Percentiles rank a stretch among this genome's conserved stretches.
Evolutionary conservation across 1,140 invertebrate species (phyloP).

Genomic region (Drosophila sp.): DNA sequence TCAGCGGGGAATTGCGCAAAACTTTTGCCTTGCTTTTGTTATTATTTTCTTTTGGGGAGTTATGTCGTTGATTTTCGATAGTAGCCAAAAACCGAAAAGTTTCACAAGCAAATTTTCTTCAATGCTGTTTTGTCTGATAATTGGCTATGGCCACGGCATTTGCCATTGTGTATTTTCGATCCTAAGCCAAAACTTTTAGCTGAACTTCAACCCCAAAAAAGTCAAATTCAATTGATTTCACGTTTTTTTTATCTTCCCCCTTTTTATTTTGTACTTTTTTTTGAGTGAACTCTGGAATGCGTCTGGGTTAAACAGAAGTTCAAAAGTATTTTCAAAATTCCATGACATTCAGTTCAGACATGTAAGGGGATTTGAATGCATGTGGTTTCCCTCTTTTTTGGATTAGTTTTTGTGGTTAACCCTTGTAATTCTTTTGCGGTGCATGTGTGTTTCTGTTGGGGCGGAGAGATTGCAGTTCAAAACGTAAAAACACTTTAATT

Average conservation of each 20-base stretch:
- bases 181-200: slow-evolving; percentile 52
- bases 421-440: slow-evolving; percentile 7
- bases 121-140: slow-evolving; percentile 72
- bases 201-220: slow-evolving; percentile 55
- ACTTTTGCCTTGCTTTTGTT: slow-evolving; percentile 51
- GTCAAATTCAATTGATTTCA: slow-evolving; percentile 78
- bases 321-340: slow-evolving; percentile 20
- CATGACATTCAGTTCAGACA: slow-evolving; percentile 10
- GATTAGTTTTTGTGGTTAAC: slow-evolving; percentile 18
- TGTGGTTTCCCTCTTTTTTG: slow-evolving; percentile 18
- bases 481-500: background rate
- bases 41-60: slow-evolving; percentile 45
- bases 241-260: background rate
- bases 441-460: background rate
- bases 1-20: slow-evolving; percentile 38
- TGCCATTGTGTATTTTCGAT: slow-evolving; percentile 50
- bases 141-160: slow-evolving; percentile 72
- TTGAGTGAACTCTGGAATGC: slow-evolving; percentile 6
- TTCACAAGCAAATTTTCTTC: slow-evolving; percentile 72
- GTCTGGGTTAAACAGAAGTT: slow-evolving; percentile 9
- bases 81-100: slow-evolving; percentile 49
- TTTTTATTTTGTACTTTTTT: slow-evolving; percentile 3
- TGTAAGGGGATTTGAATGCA: slow-evolving; percentile 17
- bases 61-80: slow-evolving; percentile 75
- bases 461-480: background rate